Evolutionary conservation across 2,797 vertebrate species (phyloP).

Genomic region (Coracias cyanogaster): DNA sequence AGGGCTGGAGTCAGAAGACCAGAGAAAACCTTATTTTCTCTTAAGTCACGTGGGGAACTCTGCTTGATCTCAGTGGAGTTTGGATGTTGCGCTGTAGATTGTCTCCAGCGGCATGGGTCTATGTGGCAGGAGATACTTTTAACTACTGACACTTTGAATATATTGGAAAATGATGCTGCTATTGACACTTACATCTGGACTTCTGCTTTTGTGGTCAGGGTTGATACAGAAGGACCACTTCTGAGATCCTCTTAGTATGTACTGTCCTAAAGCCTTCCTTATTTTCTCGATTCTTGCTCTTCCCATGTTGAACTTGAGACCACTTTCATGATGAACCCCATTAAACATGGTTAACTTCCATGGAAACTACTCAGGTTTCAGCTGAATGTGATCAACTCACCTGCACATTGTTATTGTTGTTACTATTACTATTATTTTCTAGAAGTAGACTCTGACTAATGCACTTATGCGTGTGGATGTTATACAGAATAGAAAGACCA

Average conservation of each 20-base stretch:
- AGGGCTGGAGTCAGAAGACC: neutral
- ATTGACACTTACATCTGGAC: neutral
- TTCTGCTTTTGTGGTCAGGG: neutral
- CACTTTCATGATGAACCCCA: slow-evolving; percentile 44
- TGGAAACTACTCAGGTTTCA: slow-evolving; percentile 61
- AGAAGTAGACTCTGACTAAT: slow-evolving; percentile 33
- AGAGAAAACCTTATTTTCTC: neutral
- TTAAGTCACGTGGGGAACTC: neutral
- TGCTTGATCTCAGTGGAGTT: neutral
- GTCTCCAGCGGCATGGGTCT: neutral
- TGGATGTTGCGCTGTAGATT: neutral
- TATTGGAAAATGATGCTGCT: neutral
- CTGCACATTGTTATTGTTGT: neutral
- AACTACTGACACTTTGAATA: neutral
- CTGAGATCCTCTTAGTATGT: neutral
- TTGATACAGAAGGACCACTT: neutral
- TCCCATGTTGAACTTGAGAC: slow-evolving; percentile 13
- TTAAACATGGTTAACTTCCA: slow-evolving; percentile 72
- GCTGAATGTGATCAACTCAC: slow-evolving; percentile 37
- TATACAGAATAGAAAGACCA: neutral
- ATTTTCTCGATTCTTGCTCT: neutral
- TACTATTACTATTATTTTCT: neutral
- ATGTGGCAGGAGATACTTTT: neutral
- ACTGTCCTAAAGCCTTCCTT: neutral
- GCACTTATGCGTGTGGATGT: neutral